phyloP scores from a whole-genome alignment of 1,140 invertebrate species.

The Penaeus indicus region DNA sequence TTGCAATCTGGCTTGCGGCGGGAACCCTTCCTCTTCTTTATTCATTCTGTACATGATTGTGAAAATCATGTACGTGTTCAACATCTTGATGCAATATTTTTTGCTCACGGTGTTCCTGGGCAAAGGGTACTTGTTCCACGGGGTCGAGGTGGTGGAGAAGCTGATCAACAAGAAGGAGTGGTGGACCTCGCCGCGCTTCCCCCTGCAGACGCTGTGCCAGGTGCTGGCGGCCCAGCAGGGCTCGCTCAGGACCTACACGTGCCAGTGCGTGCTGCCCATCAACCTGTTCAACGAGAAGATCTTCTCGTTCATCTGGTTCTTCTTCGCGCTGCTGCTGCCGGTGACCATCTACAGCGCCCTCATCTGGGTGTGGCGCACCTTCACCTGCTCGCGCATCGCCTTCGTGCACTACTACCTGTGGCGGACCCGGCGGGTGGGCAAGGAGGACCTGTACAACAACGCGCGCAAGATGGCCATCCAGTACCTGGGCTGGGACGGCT shows the following conservation, averaged over 20 bases:
- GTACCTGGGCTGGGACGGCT: slow-evolving; percentile 72
- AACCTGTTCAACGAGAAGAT: slow-evolving; percentile 76
- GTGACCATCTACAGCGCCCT: slow-evolving; percentile 69
- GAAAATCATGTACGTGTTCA: slow-evolving; percentile 71
- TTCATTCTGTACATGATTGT: slow-evolving; percentile 71
- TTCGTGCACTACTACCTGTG: slow-evolving; percentile 70
- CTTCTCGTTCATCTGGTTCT: slow-evolving; percentile 72
- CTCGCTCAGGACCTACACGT: slow-evolving; percentile 70
- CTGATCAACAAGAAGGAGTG: slow-evolving; percentile 68
- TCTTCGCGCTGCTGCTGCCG: slow-evolving; percentile 70
- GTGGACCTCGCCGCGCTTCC: slow-evolving; percentile 71
- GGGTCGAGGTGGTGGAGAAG: slow-evolving; percentile 69
- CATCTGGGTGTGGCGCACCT: slow-evolving; percentile 71
- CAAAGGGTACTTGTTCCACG: slow-evolving; percentile 69
- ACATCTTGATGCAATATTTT: slow-evolving; percentile 72
- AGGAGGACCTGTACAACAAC: slow-evolving; percentile 69
- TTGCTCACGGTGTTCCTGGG: slow-evolving; percentile 71
- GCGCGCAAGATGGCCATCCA: slow-evolving; percentile 69
- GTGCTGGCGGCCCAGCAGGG: slow-evolving; percentile 70
- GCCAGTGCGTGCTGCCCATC: slow-evolving; percentile 74
- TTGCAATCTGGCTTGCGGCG: slow-evolving; percentile 67
- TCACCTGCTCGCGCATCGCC: slow-evolving; percentile 69
- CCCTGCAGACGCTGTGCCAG: slow-evolving; percentile 71
- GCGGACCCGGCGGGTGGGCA: slow-evolving; percentile 69
- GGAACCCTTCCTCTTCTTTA: slow-evolving; percentile 71